These are phyloP conservation scores for Asarcornis scutulata DNA, from an alignment of 2,113 vertebrate genomes.

Conservation along the genomic window DNA sequence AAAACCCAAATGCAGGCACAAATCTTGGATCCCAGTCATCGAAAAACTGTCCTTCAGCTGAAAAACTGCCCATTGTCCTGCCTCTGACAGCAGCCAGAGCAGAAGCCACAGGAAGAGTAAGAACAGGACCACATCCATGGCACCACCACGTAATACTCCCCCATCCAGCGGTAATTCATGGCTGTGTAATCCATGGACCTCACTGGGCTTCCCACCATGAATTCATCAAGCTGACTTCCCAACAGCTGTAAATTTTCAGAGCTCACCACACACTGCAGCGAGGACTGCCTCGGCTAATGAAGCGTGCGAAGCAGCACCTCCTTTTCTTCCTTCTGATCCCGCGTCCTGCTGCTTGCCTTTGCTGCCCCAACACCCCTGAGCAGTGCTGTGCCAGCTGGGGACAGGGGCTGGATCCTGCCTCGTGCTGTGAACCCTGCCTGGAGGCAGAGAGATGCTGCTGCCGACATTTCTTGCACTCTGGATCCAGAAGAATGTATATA, in stretches of 20 bases:
- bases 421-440: background rate
- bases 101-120: background rate
- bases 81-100: background rate
- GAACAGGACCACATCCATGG: background rate
- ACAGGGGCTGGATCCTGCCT: background rate
- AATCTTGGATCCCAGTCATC: background rate
- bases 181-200: background rate
- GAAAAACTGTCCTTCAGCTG: background rate
- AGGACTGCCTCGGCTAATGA: background rate
- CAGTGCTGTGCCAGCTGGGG: background rate
- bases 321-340: background rate
- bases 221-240: background rate
- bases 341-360: background rate
- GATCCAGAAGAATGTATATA: background rate
- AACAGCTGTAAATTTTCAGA: rapidly evolving
- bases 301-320: background rate
- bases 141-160: background rate
- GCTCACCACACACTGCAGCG: background rate
- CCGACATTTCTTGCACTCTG: background rate
- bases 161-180: background rate
- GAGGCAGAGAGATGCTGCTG: background rate
- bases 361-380: background rate
- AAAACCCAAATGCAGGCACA: background rate
- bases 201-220: background rate
- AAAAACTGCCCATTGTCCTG: background rate